Base-by-base conservation (phyloP, 2,888 invertebrate genomes). In the Agrilus mali region DNA sequence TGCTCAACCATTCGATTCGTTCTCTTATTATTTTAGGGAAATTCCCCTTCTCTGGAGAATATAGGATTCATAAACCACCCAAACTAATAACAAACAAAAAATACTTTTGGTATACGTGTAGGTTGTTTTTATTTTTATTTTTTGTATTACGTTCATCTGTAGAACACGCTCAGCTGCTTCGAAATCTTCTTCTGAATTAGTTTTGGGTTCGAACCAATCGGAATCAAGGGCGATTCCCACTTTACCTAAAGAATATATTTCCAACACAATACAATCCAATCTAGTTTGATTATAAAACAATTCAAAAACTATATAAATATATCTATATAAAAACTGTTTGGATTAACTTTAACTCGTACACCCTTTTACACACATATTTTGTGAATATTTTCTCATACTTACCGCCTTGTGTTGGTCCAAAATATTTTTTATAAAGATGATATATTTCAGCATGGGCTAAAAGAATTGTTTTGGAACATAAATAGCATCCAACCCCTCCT, bases 391-490 rank as follows among this genome's bases (percentile, higher is more conserved):
- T 34, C 13, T 43, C 22, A 16, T 31, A 15, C 31, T 39, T 47
- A 56, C 58, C 59, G 40, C 40, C 39, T 42, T 58, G 56, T 16
- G 46, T 46, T 1, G 53, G 13, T 49, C 61, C 64, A 55, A 67
- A 80, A 13, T 72, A 61, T 2, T 61, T 52, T 33, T 75, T 58
- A 51, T 75, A 79, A 55, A 78, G 56, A 10, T 70, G 66, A 53
- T 78, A 83, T 0, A 72, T 75, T 52, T 64, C 69, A 0, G 73
- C 80, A 54, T 84, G 82, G 0, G 82, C 77, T 35, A 73, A 57
- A 6, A 84, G 63, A 38, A 79, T 63, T 46, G 74, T 77, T 55
- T 79, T 78, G 0, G 67, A 74, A 43, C 77, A 78, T 48, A 74
- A 51, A 56, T 82, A 82, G 46, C 72, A 71, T 6, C 72, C 73